phyloP scores from a whole-genome alignment of 2,888 invertebrate genomes.

The Deilephila elpenor region DNA sequence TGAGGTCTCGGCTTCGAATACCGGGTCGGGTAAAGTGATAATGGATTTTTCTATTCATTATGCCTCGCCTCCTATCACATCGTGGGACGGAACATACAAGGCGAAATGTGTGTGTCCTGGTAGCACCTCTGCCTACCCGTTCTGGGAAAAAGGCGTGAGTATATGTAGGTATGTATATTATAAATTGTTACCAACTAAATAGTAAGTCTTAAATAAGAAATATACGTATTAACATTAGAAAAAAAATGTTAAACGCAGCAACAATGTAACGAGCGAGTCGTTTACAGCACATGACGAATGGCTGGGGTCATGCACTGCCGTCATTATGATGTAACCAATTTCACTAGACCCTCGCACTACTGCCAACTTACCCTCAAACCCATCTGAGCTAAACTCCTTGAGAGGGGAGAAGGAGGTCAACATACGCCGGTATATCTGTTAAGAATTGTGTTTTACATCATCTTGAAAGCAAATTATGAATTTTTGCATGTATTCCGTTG shows the following conservation, averaged over 20 bases:
- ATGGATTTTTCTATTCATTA: too few relatives aligned
- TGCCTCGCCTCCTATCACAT: too few relatives aligned
- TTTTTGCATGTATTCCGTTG: slow-evolving; percentile 52
- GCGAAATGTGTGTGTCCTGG: too few relatives aligned
- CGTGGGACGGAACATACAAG: too few relatives aligned
- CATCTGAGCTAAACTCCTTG: not conserved
- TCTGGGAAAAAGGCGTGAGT: too few relatives aligned
- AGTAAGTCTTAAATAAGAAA: not conserved
- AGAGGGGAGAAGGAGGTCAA: slow-evolving; percentile 44
- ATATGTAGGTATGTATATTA: too few relatives aligned
- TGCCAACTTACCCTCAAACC: slow-evolving; percentile 26
- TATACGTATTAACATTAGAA: slow-evolving; percentile 4
- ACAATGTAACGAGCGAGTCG: slow-evolving; percentile 69
- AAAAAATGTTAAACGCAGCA: slow-evolving; percentile 23
- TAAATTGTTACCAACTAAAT: not conserved
- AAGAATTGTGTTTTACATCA: slow-evolving; percentile 67
- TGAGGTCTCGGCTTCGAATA: too few relatives aligned
- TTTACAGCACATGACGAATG: slow-evolving; percentile 71
- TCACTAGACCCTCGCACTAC: slow-evolving; percentile 45
- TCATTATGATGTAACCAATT: slow-evolving; percentile 69
- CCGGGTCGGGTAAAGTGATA: too few relatives aligned
- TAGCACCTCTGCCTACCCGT: too few relatives aligned
- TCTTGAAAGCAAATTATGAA: slow-evolving; percentile 68
- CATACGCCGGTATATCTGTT: slow-evolving; percentile 56
- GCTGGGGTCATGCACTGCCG: slow-evolving; percentile 55